Evolutionary conservation across 2,888 invertebrate genomes (phyloP).

Genomic region (Portevinia maculata): DNA sequence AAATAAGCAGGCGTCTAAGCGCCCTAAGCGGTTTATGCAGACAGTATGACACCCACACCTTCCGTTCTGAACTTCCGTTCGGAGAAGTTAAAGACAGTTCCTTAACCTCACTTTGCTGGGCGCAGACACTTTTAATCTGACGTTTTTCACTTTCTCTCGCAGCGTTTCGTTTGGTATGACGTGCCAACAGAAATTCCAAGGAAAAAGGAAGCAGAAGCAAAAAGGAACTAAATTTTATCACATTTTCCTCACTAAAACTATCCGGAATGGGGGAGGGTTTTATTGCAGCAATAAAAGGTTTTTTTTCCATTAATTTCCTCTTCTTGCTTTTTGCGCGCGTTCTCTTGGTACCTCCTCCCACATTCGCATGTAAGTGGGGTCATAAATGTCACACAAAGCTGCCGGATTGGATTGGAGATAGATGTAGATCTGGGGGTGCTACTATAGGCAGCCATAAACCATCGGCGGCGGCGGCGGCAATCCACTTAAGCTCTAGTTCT

Average conservation of each 20-base stretch:
- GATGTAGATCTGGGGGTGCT: constrained; percentile 28
- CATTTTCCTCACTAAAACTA: constrained; percentile 63
- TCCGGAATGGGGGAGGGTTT: constrained; percentile 30
- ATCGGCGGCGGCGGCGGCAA: constrained; percentile 26
- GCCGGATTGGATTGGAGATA: constrained; percentile 49
- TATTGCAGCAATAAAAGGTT: constrained; percentile 59
- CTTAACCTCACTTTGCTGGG: constrained; percentile 63
- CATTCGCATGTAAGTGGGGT: constrained; percentile 43
- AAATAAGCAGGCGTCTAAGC: constrained; percentile 46
- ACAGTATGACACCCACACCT: constrained; percentile 40
- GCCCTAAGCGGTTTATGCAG: constrained; percentile 57
- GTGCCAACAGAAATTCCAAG: constrained; percentile 37
- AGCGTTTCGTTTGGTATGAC: constrained; percentile 27
- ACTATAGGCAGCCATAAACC: constrained; percentile 51
- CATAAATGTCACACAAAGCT: constrained; percentile 62
- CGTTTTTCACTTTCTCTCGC: constrained; percentile 57
- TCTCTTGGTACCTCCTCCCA: constrained; percentile 4
- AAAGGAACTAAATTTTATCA: constrained; percentile 43
- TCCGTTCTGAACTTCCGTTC: constrained; percentile 59
- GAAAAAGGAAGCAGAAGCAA: constrained; percentile 26
- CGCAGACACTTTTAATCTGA: constrained; percentile 68
- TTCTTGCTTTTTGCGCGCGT: background rate
- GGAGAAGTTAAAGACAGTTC: constrained; percentile 63
- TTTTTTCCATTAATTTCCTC: constrained; percentile 11
- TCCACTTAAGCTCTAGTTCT: constrained; percentile 14